These are phyloP conservation scores for Palythoa caribaeorum DNA, from an alignment of 92 coral and sea anemone species.

Conservation along the genomic window DNA sequence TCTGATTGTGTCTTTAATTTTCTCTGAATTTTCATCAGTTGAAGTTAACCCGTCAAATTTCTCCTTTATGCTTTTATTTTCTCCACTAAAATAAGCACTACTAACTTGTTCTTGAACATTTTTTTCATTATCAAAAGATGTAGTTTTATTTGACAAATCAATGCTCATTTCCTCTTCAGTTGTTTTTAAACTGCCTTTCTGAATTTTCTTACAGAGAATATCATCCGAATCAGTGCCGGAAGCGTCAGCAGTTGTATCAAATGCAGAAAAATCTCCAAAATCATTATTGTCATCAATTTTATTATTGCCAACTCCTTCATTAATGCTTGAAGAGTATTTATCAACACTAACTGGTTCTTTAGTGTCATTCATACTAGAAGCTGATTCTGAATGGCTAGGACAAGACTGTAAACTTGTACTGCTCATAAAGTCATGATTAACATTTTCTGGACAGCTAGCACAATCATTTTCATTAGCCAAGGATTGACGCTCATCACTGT, in stretches of 20 bases:
- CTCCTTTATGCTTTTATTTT: not conserved
- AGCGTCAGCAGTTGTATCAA: not conserved
- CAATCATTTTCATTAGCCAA: not conserved
- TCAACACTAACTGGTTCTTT: not conserved
- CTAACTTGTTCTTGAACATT: not conserved
- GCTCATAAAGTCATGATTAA: not conserved
- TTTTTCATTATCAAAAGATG: not conserved
- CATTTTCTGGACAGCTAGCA: not conserved
- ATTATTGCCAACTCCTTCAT: not conserved
- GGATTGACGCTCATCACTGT: not conserved
- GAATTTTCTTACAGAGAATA: too few species aligned
- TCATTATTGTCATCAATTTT: not conserved
- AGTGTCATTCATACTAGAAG: not conserved
- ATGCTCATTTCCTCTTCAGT: not conserved
- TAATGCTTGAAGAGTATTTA: not conserved
- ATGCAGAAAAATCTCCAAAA: conserved; percentile 32
- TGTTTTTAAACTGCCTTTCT: not conserved
- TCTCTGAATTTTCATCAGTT: not conserved
- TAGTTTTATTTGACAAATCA: not conserved
- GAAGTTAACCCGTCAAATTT: conserved; percentile 12
- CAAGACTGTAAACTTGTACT: not conserved
- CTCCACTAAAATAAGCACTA: not conserved
- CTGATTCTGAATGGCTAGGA: not conserved
- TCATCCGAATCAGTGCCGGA: not conserved
- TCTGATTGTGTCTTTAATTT: not conserved